phyloP scores from a whole-genome alignment of 2,797 vertebrate genomes.

The Epinephelus coioides region DNA sequence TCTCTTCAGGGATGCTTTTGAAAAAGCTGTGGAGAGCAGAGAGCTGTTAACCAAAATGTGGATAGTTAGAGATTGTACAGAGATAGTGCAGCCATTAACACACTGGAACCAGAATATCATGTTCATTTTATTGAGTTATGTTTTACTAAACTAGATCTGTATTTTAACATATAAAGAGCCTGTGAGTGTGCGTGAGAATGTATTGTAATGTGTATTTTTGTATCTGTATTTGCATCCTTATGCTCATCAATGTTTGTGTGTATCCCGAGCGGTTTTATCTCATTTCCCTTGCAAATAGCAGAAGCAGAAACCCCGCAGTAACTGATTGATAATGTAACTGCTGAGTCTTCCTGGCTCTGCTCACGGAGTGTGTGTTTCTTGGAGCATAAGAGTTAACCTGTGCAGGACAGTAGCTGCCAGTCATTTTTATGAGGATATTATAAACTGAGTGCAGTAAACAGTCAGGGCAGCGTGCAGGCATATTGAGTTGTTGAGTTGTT shows the following conservation, averaged over 20 bases:
- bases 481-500: constrained; percentile 12
- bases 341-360: constrained; percentile 2
- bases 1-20: constrained; percentile 16
- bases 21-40: constrained; percentile 13
- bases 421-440: constrained; percentile 25
- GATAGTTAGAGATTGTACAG: not conserved
- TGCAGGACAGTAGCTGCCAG: not conserved
- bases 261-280: constrained; percentile 30
- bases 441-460: not conserved
- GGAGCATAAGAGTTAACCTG: constrained; percentile 1
- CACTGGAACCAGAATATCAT: constrained; percentile 16
- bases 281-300: constrained; percentile 69
- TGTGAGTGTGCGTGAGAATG: not conserved
- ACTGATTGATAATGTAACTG: constrained; percentile 40
- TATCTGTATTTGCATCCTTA: constrained; percentile 16
- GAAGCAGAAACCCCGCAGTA: constrained; percentile 34
- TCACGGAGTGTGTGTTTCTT: not conserved
- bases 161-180: not conserved
- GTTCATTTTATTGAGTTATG: constrained; percentile 37
- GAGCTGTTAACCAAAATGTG: constrained; percentile 26
- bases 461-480: not conserved
- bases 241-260: not conserved
- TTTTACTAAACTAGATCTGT: constrained; percentile 14
- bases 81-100: constrained; percentile 24
- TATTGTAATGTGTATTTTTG: not conserved